Base-by-base conservation (phyloP, 1,140 invertebrate genomes). In the Xylocopa sonorina region DNA sequence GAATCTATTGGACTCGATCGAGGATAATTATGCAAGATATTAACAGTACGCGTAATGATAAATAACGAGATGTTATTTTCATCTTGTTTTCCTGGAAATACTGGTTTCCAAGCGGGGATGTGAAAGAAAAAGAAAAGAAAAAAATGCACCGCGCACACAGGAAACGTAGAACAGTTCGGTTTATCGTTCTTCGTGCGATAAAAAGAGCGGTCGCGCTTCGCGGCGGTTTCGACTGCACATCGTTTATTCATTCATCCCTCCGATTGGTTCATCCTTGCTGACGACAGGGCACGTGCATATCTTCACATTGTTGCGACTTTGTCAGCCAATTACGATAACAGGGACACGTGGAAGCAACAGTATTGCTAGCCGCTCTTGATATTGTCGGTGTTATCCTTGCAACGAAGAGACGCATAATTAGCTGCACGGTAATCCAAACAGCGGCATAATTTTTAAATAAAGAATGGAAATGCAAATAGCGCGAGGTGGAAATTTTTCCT, bases 31-130 rank as follows among this genome's bases (percentile, higher is more conserved):
- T 34, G 32, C 38, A 29, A 21, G 27, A 62, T 57, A 9, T 68
- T 62, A 76, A 66, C n/a, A 10, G 43, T 43, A 16, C 5, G n/a
- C n/a, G 32, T 68, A 68, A 77, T 77, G 58, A 57, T 38, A 46
- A 68, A 50, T 71, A 71, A 78, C n/a, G 21, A 48, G 66, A 24
- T 73, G 38, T 63, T 53, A 14, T 72, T 58, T n/a, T 34, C 69
- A 32, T 32, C n/a, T 68, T 71, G 14, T 62, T 51, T 43, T 7
- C 4, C 7, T 1, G 46, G 12, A 21, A n/a, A 62, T 60, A 71
- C 75, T 32, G 43, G 75, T 71, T 78, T 51, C 0, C 24, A 1
- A 55, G 34, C 27, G 7, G 14, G 32, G 24, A 21, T 34, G 27
- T n/a, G 7, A 1, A 18, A 9, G 2, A 10, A 29, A 21, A 64